Evolutionary conservation across 2,113 vertebrate genomes (phyloP).

Genomic region (Lamprotornis superbus): DNA sequence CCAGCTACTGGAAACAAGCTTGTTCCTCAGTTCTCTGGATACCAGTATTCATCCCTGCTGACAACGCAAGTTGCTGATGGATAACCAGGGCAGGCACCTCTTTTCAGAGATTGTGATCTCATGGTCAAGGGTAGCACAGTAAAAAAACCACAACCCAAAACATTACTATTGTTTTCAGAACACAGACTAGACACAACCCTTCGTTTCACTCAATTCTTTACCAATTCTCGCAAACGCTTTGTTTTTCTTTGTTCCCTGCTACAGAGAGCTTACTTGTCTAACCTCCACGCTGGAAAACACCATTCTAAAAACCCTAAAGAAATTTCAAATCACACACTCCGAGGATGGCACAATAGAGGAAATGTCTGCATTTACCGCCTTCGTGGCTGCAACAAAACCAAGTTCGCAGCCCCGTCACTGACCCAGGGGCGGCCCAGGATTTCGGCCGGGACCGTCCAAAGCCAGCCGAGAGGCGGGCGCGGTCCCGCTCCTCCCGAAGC

Average conservation of each 20-base stretch:
- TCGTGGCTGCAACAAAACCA: neutral
- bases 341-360: neutral
- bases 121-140: neutral
- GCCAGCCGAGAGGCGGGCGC: neutral
- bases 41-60: neutral
- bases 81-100: neutral
- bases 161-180: neutral
- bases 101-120: neutral
- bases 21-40: neutral
- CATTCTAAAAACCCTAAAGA: neutral
- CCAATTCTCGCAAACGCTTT: neutral
- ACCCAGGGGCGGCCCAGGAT: neutral
- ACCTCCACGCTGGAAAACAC: neutral
- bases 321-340: neutral
- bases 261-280: neutral
- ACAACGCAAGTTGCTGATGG: accelerated
- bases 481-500: neutral
- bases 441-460: neutral
- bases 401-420: accelerated
- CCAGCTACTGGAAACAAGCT: neutral
- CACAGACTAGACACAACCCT: neutral
- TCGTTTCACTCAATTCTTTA: neutral
- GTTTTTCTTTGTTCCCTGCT: neutral
- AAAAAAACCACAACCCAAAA: neutral
- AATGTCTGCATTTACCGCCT: neutral